Percentiles rank a stretch among this genome's conserved stretches.
Conservation (phyloP, 2,113 vertebrate genomes). For the Mustela nigripes region DNA sequence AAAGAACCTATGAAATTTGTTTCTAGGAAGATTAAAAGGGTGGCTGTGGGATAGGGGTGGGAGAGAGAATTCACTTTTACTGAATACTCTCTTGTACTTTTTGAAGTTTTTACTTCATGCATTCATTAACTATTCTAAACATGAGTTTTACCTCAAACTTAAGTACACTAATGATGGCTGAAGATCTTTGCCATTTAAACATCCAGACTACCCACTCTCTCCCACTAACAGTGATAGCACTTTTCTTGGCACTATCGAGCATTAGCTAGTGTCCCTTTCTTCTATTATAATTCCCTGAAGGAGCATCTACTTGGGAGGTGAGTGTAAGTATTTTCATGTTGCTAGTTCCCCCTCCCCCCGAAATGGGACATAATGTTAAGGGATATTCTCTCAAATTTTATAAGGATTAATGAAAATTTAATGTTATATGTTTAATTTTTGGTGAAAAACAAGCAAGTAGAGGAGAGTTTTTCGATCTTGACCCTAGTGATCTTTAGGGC, state of each 20-base stretch:
- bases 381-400: not conserved
- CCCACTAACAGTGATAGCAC: not conserved
- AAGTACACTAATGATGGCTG: not conserved
- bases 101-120: not conserved
- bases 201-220: not conserved
- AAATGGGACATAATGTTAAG: not conserved
- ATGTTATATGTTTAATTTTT: not conserved
- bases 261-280: not conserved
- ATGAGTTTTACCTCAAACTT: not conserved
- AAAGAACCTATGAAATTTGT: not conserved
- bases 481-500: not conserved
- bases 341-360: not conserved
- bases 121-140: not conserved
- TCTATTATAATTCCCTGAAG: not conserved
- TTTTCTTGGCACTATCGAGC: not conserved
- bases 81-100: not conserved
- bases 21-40: not conserved
- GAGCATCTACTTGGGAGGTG: not conserved
- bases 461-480: not conserved
- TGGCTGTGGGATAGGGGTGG: not conserved
- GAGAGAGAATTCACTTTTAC: not conserved
- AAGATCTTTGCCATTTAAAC: not conserved
- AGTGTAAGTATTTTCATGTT: not conserved
- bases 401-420: not conserved
- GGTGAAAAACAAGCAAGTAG: not conserved